These are phyloP conservation scores for Daktulosphaira vitifoliae DNA, from an alignment of 1,140 invertebrate genomes.

Conservation along the genomic window DNA sequence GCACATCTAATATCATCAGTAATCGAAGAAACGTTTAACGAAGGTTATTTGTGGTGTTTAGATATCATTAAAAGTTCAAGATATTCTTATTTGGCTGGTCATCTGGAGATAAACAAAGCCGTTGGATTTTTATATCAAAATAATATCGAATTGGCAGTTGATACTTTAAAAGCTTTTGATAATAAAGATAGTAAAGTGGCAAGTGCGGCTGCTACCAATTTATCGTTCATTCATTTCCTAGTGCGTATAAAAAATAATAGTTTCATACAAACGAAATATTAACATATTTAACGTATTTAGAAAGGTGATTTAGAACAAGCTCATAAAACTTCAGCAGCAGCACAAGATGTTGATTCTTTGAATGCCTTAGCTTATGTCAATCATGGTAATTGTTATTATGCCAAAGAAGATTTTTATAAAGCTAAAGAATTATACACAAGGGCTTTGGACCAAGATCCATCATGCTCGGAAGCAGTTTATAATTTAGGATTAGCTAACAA, in stretches of 20 bases:
- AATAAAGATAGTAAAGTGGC: constrained; percentile 76
- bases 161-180: constrained; percentile 82
- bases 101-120: constrained; percentile 90
- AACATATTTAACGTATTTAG: constrained; percentile 44
- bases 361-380: constrained; percentile 82
- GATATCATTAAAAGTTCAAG: constrained; percentile 68
- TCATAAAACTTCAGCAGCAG: constrained; percentile 67
- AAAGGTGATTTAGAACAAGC: constrained; percentile 77
- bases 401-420: constrained; percentile 61
- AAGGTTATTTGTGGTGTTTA: constrained; percentile 62
- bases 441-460: constrained; percentile 71
- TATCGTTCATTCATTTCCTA: constrained; percentile 81
- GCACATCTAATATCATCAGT: constrained; percentile 87
- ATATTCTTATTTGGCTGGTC: constrained; percentile 68
- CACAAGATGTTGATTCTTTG: constrained; percentile 66
- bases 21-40: constrained; percentile 58
- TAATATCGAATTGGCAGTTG: constrained; percentile 73
- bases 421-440: constrained; percentile 67
- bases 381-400: constrained; percentile 72
- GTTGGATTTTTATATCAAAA: constrained; percentile 79
- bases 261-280: neutral
- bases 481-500: constrained; percentile 64
- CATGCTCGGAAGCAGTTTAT: constrained; percentile 83
- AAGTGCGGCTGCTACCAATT: constrained; percentile 77
- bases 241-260: constrained; percentile 46